A percentile compares a stretch with the other conserved stretches of the same genome.
These are phyloP conservation scores for Oncorhynchus kisutch DNA, from an alignment of 2,113 vertebrate species.

Conservation along the genomic window DNA sequence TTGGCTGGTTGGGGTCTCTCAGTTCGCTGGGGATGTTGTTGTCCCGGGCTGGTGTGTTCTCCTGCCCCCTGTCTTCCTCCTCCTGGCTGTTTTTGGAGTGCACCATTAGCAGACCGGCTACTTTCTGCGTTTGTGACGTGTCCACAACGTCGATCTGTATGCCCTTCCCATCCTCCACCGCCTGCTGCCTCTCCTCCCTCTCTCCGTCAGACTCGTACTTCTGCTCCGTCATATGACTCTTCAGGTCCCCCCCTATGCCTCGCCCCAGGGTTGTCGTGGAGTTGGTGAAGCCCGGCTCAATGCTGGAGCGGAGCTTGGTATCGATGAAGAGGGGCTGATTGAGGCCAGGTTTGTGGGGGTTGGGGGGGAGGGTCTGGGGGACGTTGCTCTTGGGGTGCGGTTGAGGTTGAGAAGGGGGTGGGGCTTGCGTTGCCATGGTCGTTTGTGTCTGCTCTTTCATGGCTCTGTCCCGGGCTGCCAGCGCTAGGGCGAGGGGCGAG, in stretches of 20 bases:
- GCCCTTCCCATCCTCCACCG: conserved; percentile 82
- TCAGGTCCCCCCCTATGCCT: conserved; percentile 71
- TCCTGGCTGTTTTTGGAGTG: conserved; percentile 78
- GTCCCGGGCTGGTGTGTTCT: conserved; percentile 53
- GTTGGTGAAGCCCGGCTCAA: conserved; percentile 78
- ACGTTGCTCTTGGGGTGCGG: conserved; percentile 79
- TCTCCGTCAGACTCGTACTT: conserved; percentile 80
- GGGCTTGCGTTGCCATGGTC: conserved; percentile 56
- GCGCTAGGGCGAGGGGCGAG: conserved; percentile 88
- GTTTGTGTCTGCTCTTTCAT: conserved; percentile 86
- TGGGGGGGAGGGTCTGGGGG: conserved; percentile 64
- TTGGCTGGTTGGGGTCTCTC: conserved; percentile 75
- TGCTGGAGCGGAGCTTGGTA: conserved; percentile 88
- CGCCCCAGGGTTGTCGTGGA: conserved; percentile 72
- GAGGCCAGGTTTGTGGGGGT: conserved; percentile 85
- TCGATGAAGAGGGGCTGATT: conserved; percentile 95
- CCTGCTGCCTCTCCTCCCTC: conserved; percentile 73
- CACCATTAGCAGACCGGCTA: conserved; percentile 91
- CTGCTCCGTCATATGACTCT: conserved; percentile 85
- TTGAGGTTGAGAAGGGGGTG: conserved; percentile 65
- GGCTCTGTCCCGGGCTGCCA: conserved; percentile 90
- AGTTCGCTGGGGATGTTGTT: conserved; percentile 63
- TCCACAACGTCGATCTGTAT: conserved; percentile 80
- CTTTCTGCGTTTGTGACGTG: conserved; percentile 79
- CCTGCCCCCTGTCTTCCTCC: conserved; percentile 6